Percentiles rank a stretch among this genome's conserved stretches.
These are phyloP conservation scores for Atrina japonica DNA, from an alignment of 2,888 invertebrate species.

Conservation along the genomic window DNA sequence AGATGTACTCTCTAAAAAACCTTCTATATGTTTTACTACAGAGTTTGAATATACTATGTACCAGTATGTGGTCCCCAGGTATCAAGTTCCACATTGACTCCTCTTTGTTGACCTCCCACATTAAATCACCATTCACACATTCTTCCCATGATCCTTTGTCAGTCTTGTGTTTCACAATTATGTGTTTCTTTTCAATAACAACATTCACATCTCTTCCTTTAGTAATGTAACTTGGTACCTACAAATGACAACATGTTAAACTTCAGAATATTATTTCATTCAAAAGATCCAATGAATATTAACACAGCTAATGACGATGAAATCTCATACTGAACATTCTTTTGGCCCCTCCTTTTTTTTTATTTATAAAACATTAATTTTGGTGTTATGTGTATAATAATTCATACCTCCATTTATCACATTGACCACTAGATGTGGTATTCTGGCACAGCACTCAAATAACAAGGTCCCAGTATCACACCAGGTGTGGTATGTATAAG, in stretches of 20 bases:
- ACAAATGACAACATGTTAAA: neutral
- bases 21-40: no score
- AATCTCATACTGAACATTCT: neutral
- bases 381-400: no score
- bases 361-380: no score
- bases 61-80: slow-evolving; percentile 84
- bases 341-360: no score
- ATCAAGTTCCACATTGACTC: slow-evolving; percentile 90
- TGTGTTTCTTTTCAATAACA: slow-evolving; percentile 83
- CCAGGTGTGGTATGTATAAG: no score
- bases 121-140: slow-evolving; percentile 86
- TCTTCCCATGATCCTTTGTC: slow-evolving; percentile 56
- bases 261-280: neutral
- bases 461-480: no score
- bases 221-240: slow-evolving; percentile 82
- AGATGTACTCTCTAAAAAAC: no score
- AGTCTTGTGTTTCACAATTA: slow-evolving; percentile 68
- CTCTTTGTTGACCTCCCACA: slow-evolving; percentile 86
- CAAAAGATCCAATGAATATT: neutral
- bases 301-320: neutral
- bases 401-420: no score
- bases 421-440: no score
- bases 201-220: slow-evolving; percentile 87
- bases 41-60: no score
- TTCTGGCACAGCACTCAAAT: no score